Conservation (phyloP, 2,888 invertebrate genomes). For the Ochlodes sylvanus region DNA sequence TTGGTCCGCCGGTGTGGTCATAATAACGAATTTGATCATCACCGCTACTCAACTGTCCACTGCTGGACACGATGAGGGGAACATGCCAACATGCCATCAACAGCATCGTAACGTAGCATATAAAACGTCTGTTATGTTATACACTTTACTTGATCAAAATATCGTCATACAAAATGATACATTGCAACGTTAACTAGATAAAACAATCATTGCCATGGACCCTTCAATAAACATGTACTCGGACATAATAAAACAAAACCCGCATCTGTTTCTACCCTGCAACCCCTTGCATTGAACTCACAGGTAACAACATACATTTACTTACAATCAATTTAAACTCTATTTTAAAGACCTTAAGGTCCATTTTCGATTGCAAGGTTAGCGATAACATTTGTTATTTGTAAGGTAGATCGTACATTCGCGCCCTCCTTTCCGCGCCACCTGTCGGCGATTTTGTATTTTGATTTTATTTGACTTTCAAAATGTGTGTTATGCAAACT, state of each 20-base stretch:
- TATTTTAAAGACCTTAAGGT: background rate
- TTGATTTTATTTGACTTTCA: constrained; percentile 52
- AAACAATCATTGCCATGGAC: constrained; percentile 33
- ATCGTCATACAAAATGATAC: constrained; percentile 13
- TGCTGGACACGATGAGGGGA: no score
- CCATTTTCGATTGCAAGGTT: background rate
- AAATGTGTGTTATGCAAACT: constrained; percentile 40
- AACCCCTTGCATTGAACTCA: constrained; percentile 23
- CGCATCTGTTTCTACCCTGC: constrained; percentile 28
- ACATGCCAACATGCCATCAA: no score
- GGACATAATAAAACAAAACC: constrained; percentile 35
- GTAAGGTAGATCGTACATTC: constrained; percentile 15
- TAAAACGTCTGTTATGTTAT: background rate
- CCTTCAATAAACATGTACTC: constrained; percentile 25
- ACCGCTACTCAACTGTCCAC: no score
- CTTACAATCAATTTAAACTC: background rate
- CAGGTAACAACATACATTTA: background rate
- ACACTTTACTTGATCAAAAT: background rate
- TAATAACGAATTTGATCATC: no score
- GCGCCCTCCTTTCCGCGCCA: constrained; percentile 44
- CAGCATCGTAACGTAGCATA: no score
- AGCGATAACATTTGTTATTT: background rate
- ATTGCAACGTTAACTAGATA: constrained; percentile 25
- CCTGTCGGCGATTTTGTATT: constrained; percentile 55
- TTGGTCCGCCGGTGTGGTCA: no score